These are phyloP conservation scores for Pogonocichla stellata DNA, from an alignment of 2,113 vertebrate species.

Conservation along the genomic window DNA sequence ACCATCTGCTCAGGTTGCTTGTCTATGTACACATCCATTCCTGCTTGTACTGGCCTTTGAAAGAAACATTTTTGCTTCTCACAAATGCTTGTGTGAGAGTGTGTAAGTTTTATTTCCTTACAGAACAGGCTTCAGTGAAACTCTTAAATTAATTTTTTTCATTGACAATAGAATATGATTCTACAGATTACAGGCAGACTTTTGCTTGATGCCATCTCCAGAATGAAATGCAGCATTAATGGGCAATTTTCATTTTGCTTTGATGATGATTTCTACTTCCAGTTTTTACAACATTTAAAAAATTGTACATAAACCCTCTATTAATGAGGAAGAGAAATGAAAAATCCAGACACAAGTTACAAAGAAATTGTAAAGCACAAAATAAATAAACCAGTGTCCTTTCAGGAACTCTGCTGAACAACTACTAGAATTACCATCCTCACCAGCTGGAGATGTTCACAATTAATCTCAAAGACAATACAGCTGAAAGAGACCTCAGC, in stretches of 20 bases:
- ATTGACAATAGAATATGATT: not conserved
- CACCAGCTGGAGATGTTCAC: not conserved
- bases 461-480: not conserved
- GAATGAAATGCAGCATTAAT: not conserved
- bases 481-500: not conserved
- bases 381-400: not conserved
- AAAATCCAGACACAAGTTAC: not conserved
- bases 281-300: not conserved
- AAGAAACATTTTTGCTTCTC: not conserved
- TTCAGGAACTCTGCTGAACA: not conserved
- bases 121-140: not conserved
- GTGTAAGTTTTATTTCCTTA: not conserved
- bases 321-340: not conserved
- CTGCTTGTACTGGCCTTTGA: not conserved
- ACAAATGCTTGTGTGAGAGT: not conserved
- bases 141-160: not conserved
- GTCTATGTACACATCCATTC: not conserved
- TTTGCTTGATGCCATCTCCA: not conserved
- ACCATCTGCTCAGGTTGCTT: constrained; percentile 57
- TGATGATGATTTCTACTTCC: not conserved
- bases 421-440: not conserved
- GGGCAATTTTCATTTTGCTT: not conserved
- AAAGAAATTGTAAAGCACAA: not conserved
- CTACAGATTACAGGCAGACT: not conserved
- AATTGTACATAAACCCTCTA: not conserved